These are phyloP conservation scores for Polietes domitor DNA, from an alignment of 2,888 invertebrate genomes.

Conservation along the genomic window DNA sequence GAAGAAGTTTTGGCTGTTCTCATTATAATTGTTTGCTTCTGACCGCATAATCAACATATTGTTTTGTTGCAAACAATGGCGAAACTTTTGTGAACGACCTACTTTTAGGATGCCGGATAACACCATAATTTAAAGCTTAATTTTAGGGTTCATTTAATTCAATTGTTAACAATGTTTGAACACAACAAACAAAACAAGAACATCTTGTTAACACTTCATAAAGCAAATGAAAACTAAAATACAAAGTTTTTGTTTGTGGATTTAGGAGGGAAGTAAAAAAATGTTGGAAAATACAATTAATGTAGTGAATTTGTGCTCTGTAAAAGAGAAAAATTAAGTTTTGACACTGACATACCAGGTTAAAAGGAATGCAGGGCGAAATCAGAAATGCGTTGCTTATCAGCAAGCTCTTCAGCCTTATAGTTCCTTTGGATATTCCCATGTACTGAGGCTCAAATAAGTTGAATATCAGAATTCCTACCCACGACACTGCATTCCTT, in stretches of 20 bases:
- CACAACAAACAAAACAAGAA: not conserved
- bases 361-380: no score
- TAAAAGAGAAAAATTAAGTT: no score
- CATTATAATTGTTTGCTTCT: not conserved
- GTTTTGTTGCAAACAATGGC: not conserved
- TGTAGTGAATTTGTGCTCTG: no score
- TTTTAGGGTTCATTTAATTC: slow-evolving; percentile 52
- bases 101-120: slow-evolving; percentile 33
- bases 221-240: not conserved
- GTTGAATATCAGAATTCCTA: no score
- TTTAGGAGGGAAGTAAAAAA: not conserved
- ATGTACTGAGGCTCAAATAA: no score
- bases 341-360: no score
- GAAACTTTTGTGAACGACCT: slow-evolving; percentile 15
- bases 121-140: slow-evolving; percentile 39
- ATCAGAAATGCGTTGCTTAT: no score
- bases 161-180: not conserved
- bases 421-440: no score
- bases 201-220: slow-evolving; percentile 31
- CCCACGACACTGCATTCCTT: no score
- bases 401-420: no score
- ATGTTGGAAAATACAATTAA: no score
- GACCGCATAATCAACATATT: not conserved
- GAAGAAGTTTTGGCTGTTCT: not conserved
- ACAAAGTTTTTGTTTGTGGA: not conserved